Percentiles rank a stretch among this genome's conserved stretches.
These are phyloP conservation scores for Archilochus colubris DNA, from an alignment of 2,113 vertebrate genomes.

Conservation along the genomic window DNA sequence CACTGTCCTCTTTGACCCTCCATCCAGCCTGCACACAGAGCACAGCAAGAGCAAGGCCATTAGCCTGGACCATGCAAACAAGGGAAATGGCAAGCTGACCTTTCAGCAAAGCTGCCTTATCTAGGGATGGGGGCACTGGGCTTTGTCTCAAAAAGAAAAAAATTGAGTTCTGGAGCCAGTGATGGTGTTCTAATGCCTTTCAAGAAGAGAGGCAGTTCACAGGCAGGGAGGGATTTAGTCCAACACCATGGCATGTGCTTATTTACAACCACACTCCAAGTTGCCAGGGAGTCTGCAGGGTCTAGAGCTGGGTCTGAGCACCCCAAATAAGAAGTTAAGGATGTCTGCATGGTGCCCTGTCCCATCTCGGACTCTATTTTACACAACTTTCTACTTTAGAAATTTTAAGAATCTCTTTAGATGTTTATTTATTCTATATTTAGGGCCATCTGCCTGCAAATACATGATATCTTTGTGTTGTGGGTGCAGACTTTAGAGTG, in stretches of 20 bases:
- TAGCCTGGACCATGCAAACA: background rate
- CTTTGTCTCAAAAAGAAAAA: background rate
- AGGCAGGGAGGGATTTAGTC: background rate
- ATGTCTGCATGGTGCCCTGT: background rate
- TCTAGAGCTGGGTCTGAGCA: background rate
- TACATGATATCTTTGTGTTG: background rate
- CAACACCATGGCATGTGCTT: fast-evolving
- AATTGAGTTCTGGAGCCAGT: background rate
- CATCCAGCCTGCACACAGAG: background rate
- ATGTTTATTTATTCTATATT: background rate
- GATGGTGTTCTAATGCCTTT: background rate
- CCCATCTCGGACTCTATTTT: background rate
- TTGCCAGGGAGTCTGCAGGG: background rate
- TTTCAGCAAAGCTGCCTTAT: background rate
- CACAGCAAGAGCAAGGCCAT: background rate
- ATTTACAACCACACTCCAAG: fast-evolving
- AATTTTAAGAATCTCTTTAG: background rate
- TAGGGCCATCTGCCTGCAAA: background rate
- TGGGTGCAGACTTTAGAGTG: background rate
- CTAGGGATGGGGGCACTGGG: background rate
- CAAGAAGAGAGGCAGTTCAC: background rate
- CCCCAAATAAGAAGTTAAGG: background rate
- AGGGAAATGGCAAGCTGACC: slow-evolving; percentile 24
- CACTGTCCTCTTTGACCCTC: background rate
- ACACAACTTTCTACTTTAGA: background rate